These are phyloP conservation scores for Phenacoccus solenopsis DNA, from an alignment of 1,140 invertebrate species.

Conservation along the genomic window DNA sequence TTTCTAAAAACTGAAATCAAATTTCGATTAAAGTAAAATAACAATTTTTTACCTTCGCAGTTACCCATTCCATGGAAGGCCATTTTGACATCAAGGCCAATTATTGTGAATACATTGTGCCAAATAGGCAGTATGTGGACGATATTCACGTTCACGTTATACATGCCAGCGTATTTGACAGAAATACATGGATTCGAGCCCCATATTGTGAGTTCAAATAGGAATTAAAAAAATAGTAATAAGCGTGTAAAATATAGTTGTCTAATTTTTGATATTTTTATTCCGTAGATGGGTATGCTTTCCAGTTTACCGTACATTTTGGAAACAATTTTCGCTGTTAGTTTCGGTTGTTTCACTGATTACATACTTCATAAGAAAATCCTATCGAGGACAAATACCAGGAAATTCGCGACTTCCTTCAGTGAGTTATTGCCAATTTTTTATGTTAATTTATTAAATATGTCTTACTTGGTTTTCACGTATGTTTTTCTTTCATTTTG, in stretches of 20 bases:
- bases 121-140: conserved; percentile 77
- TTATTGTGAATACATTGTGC: conserved; percentile 62
- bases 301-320: conserved; percentile 6
- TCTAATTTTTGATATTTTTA: background rate
- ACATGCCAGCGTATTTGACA: conserved; percentile 73
- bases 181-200: conserved; percentile 49
- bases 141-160: conserved; percentile 69
- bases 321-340: background rate
- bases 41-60: no score
- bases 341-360: background rate
- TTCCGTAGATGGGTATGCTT: background rate
- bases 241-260: no score
- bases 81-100: conserved; percentile 55
- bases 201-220: background rate
- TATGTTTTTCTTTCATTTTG: background rate
- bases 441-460: background rate
- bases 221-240: no score
- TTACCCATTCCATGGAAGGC: conserved; percentile 52
- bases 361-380: background rate
- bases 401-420: background rate
- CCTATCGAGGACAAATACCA: background rate
- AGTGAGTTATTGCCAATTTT: background rate
- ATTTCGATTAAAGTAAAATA: no score
- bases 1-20: no score
- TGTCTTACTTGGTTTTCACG: no score